Evolutionary conservation across 2,113 vertebrate species (phyloP).

Genomic region (Phalacrocorax carbo): DNA sequence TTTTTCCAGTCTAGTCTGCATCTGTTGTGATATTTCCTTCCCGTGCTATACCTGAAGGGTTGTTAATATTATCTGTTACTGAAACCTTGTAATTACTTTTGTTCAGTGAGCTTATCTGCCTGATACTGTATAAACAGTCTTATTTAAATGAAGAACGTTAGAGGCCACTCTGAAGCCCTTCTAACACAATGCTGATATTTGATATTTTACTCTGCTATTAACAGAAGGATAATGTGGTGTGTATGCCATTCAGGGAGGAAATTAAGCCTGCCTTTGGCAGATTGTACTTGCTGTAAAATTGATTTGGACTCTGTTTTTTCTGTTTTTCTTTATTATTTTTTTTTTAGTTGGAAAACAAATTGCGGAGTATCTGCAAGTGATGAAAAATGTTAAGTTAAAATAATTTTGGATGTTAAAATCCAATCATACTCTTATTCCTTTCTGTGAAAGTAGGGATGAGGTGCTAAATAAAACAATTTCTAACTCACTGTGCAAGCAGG

Average conservation of each 20-base stretch:
- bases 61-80: neutral
- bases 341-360: neutral
- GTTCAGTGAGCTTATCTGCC: neutral
- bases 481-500: neutral
- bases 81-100: neutral
- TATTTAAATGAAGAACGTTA: slow-evolving; percentile 7
- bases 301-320: neutral
- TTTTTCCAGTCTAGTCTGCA: neutral
- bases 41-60: neutral
- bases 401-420: neutral
- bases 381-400: neutral
- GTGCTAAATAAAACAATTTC: neutral
- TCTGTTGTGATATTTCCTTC: neutral
- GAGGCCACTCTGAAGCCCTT: neutral
- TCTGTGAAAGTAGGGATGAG: neutral
- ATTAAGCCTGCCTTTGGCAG: neutral
- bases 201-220: slow-evolving; percentile 30
- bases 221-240: neutral
- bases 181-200: neutral
- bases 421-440: neutral
- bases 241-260: neutral
- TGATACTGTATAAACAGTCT: neutral
- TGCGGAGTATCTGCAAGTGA: neutral
- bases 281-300: neutral
- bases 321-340: neutral